Conservation (phyloP, 2,113 vertebrate species). For the Mastomys natalensis region DNA sequence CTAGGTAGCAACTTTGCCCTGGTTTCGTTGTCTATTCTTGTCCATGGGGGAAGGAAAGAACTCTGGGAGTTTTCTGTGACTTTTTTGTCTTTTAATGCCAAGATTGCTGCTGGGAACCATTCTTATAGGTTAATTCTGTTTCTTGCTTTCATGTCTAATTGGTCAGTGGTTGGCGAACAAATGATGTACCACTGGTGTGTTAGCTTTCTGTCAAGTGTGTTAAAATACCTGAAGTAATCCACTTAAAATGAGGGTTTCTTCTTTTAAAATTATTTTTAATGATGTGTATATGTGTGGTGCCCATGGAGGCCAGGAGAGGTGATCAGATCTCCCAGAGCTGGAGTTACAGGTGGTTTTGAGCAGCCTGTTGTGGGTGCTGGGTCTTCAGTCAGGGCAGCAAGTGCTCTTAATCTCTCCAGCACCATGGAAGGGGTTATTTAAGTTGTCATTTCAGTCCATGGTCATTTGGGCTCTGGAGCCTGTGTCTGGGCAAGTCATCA, state of each 20-base stretch:
- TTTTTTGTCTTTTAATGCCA: not conserved
- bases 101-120: not conserved
- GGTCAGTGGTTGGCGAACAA: not conserved
- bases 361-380: not conserved
- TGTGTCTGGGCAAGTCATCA: not conserved
- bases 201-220: not conserved
- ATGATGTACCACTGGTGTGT: not conserved
- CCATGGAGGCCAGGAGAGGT: not conserved
- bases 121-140: not conserved
- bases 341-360: not conserved
- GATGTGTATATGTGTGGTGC: not conserved
- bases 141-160: not conserved
- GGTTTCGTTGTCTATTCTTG: conserved; percentile 65
- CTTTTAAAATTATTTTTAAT: not conserved
- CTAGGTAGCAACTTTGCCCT: conserved; percentile 59
- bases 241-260: not conserved
- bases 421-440: not conserved
- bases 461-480: not conserved
- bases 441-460: not conserved
- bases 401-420: not conserved
- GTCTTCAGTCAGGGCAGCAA: not conserved
- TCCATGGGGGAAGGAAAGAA: not conserved
- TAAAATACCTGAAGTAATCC: not conserved
- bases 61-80: not conserved
- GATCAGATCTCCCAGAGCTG: not conserved